Evolutionary conservation across 2,113 vertebrate species (phyloP).

Genomic region (Balaenoptera acutorostrata): DNA sequence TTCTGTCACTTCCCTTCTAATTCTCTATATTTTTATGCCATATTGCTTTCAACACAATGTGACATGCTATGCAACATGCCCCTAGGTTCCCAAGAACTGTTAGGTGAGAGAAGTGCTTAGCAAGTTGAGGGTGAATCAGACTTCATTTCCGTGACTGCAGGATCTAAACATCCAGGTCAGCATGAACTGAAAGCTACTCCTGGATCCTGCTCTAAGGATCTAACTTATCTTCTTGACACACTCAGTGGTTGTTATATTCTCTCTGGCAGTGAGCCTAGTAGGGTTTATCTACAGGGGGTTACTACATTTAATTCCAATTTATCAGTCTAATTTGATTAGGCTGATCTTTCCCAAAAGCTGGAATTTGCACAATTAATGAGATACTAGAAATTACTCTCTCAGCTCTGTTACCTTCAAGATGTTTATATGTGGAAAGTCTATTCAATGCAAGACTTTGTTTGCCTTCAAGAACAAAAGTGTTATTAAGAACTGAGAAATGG

Average conservation of each 20-base stretch:
- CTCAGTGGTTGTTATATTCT: not conserved
- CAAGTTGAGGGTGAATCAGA: not conserved
- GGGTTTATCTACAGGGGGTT: not conserved
- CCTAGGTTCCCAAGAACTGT: not conserved
- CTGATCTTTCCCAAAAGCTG: not conserved
- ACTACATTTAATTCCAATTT: not conserved
- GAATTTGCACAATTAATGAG: not conserved
- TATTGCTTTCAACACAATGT: not conserved
- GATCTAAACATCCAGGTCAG: not conserved
- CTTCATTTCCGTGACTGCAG: not conserved
- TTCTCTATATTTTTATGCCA: not conserved
- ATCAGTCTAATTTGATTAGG: not conserved
- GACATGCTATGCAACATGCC: not conserved
- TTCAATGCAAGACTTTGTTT: not conserved
- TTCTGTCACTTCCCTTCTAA: slow-evolving; percentile 12
- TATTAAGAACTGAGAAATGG: not conserved
- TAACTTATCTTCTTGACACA: not conserved
- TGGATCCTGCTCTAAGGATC: not conserved
- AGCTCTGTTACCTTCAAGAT: not conserved
- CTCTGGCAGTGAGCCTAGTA: not conserved
- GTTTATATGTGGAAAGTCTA: not conserved
- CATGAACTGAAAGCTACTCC: not conserved
- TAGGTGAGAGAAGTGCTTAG: not conserved
- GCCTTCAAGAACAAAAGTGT: not conserved
- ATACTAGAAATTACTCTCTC: not conserved